Conservation (phyloP, 2,113 vertebrate genomes). For the Pelecanus crispus region DNA sequence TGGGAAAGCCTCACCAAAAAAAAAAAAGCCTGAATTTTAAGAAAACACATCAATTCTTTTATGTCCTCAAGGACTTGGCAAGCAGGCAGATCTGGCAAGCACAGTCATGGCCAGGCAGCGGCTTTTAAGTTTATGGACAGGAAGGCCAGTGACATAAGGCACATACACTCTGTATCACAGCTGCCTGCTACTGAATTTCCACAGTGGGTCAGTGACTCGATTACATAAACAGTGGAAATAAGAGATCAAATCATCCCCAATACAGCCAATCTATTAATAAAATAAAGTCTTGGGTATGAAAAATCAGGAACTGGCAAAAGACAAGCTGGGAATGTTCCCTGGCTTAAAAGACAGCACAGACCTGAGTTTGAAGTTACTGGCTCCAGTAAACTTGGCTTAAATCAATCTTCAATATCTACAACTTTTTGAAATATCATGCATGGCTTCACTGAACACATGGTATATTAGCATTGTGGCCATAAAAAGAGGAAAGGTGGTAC, state of each 20-base stretch:
- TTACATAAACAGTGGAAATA: conserved; percentile 10
- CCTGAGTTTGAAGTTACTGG: neutral
- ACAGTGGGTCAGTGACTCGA: conserved; percentile 18
- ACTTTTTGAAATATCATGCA: neutral
- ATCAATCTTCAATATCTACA: neutral
- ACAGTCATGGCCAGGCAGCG: neutral
- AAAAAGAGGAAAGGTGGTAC: neutral
- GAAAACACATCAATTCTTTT: neutral
- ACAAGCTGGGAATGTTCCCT: neutral
- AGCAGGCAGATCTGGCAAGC: neutral
- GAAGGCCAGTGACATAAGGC: conserved; percentile 33
- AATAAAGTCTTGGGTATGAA: neutral
- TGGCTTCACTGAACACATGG: neutral
- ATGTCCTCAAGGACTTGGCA: neutral
- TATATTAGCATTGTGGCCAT: neutral
- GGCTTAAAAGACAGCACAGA: neutral
- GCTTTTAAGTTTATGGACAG: conserved; percentile 21
- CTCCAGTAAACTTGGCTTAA: neutral
- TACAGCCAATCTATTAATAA: neutral
- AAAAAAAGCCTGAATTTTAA: neutral
- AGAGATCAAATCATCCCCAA: neutral
- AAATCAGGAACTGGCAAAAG: neutral
- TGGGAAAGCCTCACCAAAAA: neutral
- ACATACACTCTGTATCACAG: neutral
- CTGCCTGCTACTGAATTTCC: conserved; percentile 14